phyloP scores from a whole-genome alignment of 2,797 vertebrate species.

The Syndactyla subalaris region DNA sequence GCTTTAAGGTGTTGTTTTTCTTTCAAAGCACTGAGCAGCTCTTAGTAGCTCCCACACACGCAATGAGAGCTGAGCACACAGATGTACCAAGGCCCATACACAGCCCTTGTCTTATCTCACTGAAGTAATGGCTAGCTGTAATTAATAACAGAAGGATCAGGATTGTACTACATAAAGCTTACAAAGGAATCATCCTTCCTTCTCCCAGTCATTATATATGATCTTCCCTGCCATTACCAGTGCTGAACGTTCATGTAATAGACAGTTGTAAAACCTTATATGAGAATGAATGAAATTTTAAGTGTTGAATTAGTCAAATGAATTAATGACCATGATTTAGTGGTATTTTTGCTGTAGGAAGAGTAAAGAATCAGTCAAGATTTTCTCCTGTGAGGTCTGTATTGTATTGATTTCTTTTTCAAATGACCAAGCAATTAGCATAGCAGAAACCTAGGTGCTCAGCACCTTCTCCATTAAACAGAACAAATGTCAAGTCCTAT shows the following conservation, averaged over 20 bases:
- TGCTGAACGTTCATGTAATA: not conserved
- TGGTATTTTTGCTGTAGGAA: not conserved
- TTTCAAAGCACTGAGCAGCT: not conserved
- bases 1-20: not conserved
- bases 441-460: conserved; percentile 50
- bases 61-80: not conserved
- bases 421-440: conserved; percentile 59
- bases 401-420: conserved; percentile 44
- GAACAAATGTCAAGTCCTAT: conserved; percentile 59
- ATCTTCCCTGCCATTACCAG: not conserved
- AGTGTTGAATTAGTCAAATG: conserved; percentile 37
- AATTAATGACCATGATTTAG: conserved; percentile 34
- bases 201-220: not conserved
- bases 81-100: not conserved
- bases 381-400: conserved; percentile 14
- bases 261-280: conserved; percentile 13
- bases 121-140: not conserved
- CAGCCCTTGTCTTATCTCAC: not conserved
- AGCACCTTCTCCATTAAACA: conserved; percentile 57
- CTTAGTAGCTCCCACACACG: not conserved
- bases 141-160: not conserved
- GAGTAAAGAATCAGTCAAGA: conserved; percentile 26
- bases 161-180: not conserved
- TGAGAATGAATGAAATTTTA: conserved; percentile 38
- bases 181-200: not conserved